Percentiles rank a stretch among this genome's conserved stretches.
These are phyloP conservation scores for Anticlea derivata DNA, from an alignment of 2,888 invertebrate species.

Conservation along the genomic window DNA sequence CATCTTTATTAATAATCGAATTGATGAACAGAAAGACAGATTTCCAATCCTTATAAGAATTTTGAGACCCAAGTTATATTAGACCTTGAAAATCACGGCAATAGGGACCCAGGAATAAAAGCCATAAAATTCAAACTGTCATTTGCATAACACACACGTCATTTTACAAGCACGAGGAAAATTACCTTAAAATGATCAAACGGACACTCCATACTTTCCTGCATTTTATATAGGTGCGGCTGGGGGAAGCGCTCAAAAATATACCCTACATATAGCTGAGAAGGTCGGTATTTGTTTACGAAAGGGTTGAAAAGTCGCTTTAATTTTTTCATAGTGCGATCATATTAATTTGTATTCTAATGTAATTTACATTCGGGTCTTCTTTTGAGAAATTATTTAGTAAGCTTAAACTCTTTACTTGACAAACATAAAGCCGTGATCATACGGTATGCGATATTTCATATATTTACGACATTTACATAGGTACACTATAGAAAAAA, in stretches of 20 bases:
- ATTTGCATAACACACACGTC: slow-evolving; percentile 26
- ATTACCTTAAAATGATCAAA: slow-evolving; percentile 41
- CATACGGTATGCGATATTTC: too few species aligned
- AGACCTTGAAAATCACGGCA: too few species aligned
- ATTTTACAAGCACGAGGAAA: slow-evolving; percentile 30
- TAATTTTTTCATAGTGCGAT: slow-evolving; percentile 59
- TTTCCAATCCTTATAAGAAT: too few species aligned
- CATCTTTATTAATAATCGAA: too few species aligned
- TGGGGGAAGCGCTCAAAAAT: slow-evolving; percentile 9
- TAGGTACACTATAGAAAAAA: too few species aligned
- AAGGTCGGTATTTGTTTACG: slow-evolving; percentile 9
- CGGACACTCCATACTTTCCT: slow-evolving; percentile 28
- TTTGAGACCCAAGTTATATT: too few species aligned
- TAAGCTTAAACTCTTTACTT: too few species aligned
- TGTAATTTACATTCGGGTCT: slow-evolving; percentile 74
- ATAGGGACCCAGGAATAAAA: not conserved
- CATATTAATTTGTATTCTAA: slow-evolving; percentile 80
- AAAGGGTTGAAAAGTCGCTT: slow-evolving; percentile 31
- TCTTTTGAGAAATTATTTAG: slow-evolving; percentile 52
- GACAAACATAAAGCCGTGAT: too few species aligned
- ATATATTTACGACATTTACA: too few species aligned
- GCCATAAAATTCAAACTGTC: not conserved
- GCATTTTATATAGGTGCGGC: slow-evolving; percentile 33
- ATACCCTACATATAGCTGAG: not conserved
- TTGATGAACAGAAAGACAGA: too few species aligned